phyloP scores from a whole-genome alignment of 2,888 invertebrate genomes.

The Erebia aethiops region DNA sequence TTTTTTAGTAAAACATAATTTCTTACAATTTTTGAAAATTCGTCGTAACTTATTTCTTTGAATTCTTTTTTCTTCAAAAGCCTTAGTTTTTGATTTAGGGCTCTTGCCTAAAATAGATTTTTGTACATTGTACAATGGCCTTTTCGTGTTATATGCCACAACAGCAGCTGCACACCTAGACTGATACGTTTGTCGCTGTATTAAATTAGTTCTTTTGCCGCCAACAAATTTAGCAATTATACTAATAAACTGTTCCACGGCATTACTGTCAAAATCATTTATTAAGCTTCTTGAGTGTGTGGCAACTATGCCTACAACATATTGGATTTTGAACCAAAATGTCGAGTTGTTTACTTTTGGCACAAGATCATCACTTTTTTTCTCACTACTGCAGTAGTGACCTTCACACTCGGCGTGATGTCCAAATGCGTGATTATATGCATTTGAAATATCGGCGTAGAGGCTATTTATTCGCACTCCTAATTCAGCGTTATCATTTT shows the following conservation, averaged over 20 bases:
- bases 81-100: slow-evolving; percentile 5
- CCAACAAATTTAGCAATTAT: slow-evolving; percentile 35
- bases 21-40: neutral
- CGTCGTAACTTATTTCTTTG: neutral
- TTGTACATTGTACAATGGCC: slow-evolving; percentile 5
- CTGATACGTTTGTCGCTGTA: slow-evolving; percentile 42
- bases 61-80: slow-evolving; percentile 1
- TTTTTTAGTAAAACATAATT: neutral
- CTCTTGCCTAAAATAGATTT: slow-evolving; percentile 12
- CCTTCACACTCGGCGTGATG: slow-evolving; percentile 11
- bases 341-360: slow-evolving; percentile 13
- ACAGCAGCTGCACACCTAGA: slow-evolving; percentile 48
- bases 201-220: slow-evolving; percentile 51
- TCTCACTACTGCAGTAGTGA: slow-evolving; percentile 16
- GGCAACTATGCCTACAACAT: slow-evolving; percentile 1
- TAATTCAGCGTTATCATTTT: neutral
- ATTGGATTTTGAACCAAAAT: slow-evolving; percentile 14
- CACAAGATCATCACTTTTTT: slow-evolving; percentile 13
- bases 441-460: neutral
- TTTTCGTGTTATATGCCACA: slow-evolving; percentile 44
- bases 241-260: slow-evolving; percentile 47
- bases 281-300: slow-evolving; percentile 15
- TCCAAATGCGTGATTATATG: slow-evolving; percentile 18
- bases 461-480: neutral
- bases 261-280: slow-evolving; percentile 35